Evolutionary conservation across 2,888 invertebrate genomes (phyloP), one percentile per base, ranked within the genome.

Genomic region (Dynastes hyllus): DNA sequence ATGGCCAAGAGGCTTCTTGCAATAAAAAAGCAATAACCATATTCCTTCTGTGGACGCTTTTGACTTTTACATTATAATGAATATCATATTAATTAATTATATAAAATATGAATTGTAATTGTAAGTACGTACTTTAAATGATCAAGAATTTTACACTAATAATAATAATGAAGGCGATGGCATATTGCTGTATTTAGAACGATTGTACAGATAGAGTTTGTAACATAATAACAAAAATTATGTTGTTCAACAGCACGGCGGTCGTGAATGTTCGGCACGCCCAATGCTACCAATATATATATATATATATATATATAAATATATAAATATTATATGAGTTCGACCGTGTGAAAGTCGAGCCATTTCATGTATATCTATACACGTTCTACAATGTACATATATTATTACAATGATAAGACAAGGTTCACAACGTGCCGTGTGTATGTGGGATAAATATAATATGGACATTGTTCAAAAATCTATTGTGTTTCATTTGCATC

Each of bases 381-480:
- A 92, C 89, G 89, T 89, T 89, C 89, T 93, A 92, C 92, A 92
- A 92, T 93, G 93, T 93, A 93, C 92, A 93, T 92, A 92, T 92
- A 92, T 92, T 92, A 92, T 92, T 92, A 92, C 92, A 92, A 92
- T 92, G 93, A 93, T 93, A 94, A 94, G 94, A 94, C 93, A 94
- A 94, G 94, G 94, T 94, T 95, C 94, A 94, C 95, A 94, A 94
- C 94, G 94, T 94, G 94, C 94, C 94, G 94, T 94, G 94, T 94
- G 94, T 94, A 94, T 94, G 94, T 94, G 94, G 93, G 94, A 91
- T 91, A 94, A 93, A 94, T 94, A 94, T 93, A 94, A 94, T 94
- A 94, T 94, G 94, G 94, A 94, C 94, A 94, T 94, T 94, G 94
- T 94, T 94, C 94, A 94, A 94, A 93, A 92, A 92, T 92, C 92